Base-by-base conservation (phyloP, 2,888 invertebrate genomes). In the Augochlorella aurata region DNA sequence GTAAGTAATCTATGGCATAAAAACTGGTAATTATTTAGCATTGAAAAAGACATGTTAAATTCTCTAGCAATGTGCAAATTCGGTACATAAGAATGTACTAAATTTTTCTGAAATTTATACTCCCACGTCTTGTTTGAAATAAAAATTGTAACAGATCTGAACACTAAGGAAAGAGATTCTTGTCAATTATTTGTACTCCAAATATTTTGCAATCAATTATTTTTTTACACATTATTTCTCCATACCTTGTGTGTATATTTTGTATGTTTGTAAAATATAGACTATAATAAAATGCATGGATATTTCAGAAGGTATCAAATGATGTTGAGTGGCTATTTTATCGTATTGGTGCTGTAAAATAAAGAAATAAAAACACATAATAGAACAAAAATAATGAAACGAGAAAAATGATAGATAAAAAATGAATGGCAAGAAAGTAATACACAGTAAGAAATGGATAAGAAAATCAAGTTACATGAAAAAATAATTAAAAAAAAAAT, bases 331-430 rank as follows among this genome's bases (percentile, higher is more conserved):
- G 66, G 58, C 58, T 61, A 87, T 80, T 81, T 83, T 80, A 89
- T 84, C 76, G 85, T 82, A 83, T 81, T 70, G 77, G 80, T 77
- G 88, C 90, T 90, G 90, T 79, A 90, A 90, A 88, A 73, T 83
- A 74, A 44, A 88, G 24, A 85, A 88, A 83, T 80, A 45, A 84
- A 12, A 82, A 80, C 76, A 87, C 66, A 82, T 69, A 65, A 71
- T 21, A 77, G 58, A 84, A 63, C 79, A 61, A 77, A 81, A 83
- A 81, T 79, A 24, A 83, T 47, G 74, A 80, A 79, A 81, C 52
- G 29, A 38, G 10, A 70, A 74, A 47, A 49, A 79, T 68, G 24
- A 58, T 24, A 0, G 14, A 24, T 44, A 8, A 45, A 69, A 38
- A n/a, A 75, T 52, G 29, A 58, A 72, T 50, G 68, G 45, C 74